These are phyloP conservation scores for Pantherophis vulpinus DNA, from an alignment of 2,797 vertebrate genomes.

Conservation along the genomic window DNA sequence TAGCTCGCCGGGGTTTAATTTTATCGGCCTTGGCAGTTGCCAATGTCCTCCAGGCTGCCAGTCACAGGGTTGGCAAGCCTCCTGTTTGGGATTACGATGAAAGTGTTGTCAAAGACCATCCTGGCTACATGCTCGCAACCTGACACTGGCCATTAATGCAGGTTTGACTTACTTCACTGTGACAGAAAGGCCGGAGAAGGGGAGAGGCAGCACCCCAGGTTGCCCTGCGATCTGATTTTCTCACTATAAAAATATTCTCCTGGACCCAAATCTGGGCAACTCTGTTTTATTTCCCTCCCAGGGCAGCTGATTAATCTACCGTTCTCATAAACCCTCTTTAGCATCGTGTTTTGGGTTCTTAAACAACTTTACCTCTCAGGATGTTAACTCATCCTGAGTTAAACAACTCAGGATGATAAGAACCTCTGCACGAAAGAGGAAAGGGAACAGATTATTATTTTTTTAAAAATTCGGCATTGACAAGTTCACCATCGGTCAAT, in stretches of 20 bases:
- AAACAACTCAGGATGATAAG: background rate
- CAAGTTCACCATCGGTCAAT: background rate
- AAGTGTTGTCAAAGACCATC: constrained; percentile 33
- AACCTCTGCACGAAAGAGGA: background rate
- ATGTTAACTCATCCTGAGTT: no score
- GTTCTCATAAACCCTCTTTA: background rate
- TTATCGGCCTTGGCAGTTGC: constrained; percentile 42
- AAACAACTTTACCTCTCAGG: background rate
- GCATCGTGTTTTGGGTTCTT: background rate
- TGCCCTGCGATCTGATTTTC: background rate
- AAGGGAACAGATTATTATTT: background rate
- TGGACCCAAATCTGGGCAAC: background rate
- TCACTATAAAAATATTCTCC: background rate
- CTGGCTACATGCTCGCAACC: constrained; percentile 31
- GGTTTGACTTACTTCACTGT: background rate
- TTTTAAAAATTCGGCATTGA: background rate
- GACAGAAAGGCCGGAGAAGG: background rate
- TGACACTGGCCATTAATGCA: background rate
- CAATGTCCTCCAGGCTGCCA: constrained; percentile 38
- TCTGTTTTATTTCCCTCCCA: no score
- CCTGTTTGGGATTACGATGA: constrained; percentile 48
- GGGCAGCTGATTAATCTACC: background rate
- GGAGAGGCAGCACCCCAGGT: fast-evolving
- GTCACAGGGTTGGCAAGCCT: constrained; percentile 44
- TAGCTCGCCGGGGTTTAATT: constrained; percentile 37